phyloP scores from a whole-genome alignment of 2,113 vertebrate species.

The Miniopterus natalensis region DNA sequence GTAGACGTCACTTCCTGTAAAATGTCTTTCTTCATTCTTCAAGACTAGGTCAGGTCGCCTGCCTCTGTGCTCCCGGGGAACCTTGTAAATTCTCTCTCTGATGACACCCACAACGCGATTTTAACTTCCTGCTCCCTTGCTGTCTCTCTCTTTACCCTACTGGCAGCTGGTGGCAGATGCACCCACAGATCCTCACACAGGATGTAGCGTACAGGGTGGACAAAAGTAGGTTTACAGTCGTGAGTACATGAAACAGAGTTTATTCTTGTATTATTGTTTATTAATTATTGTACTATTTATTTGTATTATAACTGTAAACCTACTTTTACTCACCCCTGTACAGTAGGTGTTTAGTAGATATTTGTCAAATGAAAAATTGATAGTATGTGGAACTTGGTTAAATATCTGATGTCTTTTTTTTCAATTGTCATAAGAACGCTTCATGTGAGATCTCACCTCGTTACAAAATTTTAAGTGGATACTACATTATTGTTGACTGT shows the following conservation, averaged over 20 bases:
- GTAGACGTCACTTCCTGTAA: background rate
- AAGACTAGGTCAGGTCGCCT: background rate
- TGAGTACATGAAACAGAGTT: background rate
- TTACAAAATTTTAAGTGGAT: background rate
- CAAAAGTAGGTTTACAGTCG: background rate
- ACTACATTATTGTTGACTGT: background rate
- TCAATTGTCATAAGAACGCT: background rate
- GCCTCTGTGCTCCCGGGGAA: background rate
- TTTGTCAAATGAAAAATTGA: conserved; percentile 9
- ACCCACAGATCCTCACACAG: background rate
- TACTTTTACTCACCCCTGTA: background rate
- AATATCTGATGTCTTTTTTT: conserved; percentile 10
- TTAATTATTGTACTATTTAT: background rate
- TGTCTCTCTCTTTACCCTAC: background rate
- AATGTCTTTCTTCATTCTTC: background rate
- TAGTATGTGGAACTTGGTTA: background rate
- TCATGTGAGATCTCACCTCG: background rate
- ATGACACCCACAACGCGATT: background rate
- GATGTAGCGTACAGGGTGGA: background rate
- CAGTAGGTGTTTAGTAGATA: background rate
- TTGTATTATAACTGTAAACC: background rate
- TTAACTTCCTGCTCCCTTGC: background rate
- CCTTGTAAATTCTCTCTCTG: background rate
- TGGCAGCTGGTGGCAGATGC: background rate
- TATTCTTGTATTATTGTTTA: background rate